phyloP scores from a whole-genome alignment of 1,140 invertebrate species.

The Bilobella aurantiaca region DNA sequence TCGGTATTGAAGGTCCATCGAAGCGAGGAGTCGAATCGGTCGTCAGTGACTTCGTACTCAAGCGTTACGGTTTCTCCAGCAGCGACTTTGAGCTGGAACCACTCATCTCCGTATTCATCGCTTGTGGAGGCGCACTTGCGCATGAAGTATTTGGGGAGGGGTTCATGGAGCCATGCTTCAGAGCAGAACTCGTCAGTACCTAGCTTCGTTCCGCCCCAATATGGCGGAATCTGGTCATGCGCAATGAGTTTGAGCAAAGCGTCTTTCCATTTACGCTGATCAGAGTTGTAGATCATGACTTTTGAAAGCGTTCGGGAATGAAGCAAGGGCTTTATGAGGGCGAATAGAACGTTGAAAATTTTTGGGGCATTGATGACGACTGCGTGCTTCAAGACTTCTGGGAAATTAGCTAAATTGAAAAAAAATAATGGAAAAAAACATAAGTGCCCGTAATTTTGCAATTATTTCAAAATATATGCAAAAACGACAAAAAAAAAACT shows the following conservation, averaged over 20 bases:
- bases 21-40: neutral
- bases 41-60: neutral
- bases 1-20: constrained; percentile 2
- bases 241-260: constrained; percentile 6
- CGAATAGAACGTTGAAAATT: constrained; percentile 14
- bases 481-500: too few relatives aligned
- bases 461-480: too few relatives aligned
- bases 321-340: constrained; percentile 15
- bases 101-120: constrained; percentile 9
- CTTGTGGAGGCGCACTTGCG: neutral
- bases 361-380: constrained; percentile 9
- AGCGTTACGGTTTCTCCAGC: neutral
- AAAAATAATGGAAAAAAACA: too few relatives aligned
- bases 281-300: constrained; percentile 2
- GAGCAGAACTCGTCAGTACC: constrained; percentile 8
- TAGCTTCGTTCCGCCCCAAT: constrained; percentile 14
- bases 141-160: constrained; percentile 7
- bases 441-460: too few relatives aligned
- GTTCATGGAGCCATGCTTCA: constrained; percentile 6
- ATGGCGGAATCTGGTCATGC: constrained; percentile 9
- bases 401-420: constrained; percentile 12
- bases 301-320: constrained; percentile 13
- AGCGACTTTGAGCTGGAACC: constrained; percentile 1
- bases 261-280: constrained; percentile 16
- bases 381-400: neutral